These are phyloP conservation scores for Drosophila subpulchrella DNA, from an alignment of 1,140 invertebrate species.

Conservation along the genomic window DNA sequence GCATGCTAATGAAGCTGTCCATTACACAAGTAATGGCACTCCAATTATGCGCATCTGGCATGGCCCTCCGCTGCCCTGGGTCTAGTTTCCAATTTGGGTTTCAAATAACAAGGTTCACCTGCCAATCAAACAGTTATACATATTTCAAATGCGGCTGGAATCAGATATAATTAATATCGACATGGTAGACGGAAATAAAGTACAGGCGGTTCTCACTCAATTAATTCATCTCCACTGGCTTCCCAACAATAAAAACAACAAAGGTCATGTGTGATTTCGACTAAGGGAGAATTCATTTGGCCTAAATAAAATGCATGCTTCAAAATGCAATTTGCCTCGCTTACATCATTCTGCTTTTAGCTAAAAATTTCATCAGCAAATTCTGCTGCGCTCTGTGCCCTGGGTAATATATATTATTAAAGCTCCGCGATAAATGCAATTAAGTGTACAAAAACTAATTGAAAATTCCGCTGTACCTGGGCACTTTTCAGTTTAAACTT, in stretches of 20 bases:
- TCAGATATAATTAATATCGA: slow-evolving; percentile 5
- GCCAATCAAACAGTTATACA: not conserved
- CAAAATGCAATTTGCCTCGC: slow-evolving; percentile 8
- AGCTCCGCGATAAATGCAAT: slow-evolving; percentile 40
- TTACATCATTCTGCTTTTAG: slow-evolving; percentile 24
- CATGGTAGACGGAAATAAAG: not conserved
- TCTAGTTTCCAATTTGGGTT: not conserved
- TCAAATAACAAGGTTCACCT: not conserved
- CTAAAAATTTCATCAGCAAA: slow-evolving; percentile 2
- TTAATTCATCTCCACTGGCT: not conserved
- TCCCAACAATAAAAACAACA: not conserved
- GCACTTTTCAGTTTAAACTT: slow-evolving; percentile 12
- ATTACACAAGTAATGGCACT: slow-evolving; percentile 32
- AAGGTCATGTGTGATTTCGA: no score
- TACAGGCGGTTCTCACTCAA: not conserved
- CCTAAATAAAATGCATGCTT: slow-evolving; percentile 3
- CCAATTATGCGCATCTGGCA: slow-evolving; percentile 37
- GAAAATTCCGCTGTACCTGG: slow-evolving; percentile 24
- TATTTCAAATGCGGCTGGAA: slow-evolving; percentile 18
- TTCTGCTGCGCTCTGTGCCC: not conserved
- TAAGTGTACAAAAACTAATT: slow-evolving; percentile 45
- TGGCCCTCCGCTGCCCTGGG: not conserved
- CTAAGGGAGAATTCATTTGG: not conserved
- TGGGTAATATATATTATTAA: slow-evolving; percentile 40
- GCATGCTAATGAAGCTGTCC: slow-evolving; percentile 30